phyloP scores from a whole-genome alignment of 1,140 invertebrate genomes.

The Hydropsyche tenuis region DNA sequence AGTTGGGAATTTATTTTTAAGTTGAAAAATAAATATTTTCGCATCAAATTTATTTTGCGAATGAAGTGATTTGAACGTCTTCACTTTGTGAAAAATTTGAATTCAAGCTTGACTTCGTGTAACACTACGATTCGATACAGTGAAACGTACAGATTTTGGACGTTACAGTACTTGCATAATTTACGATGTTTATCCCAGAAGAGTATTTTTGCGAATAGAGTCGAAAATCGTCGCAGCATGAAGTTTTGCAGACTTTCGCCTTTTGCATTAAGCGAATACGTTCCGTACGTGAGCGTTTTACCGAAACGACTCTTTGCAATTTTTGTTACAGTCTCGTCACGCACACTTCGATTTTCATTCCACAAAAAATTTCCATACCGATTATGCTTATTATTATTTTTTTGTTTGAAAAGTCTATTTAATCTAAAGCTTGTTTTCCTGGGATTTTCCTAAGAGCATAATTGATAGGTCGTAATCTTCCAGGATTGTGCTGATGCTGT shows the following conservation, averaged over 20 bases:
- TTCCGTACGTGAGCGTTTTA: too few relatives aligned
- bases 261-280: too few relatives aligned
- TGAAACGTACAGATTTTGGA: background rate
- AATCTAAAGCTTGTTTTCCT: background rate
- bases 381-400: background rate
- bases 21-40: background rate
- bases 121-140: too few relatives aligned
- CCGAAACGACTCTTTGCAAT: too few relatives aligned
- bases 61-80: too few relatives aligned
- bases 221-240: background rate
- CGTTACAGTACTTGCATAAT: background rate
- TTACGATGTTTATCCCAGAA: conserved; percentile 3
- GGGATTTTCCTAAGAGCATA: too few relatives aligned
- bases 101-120: too few relatives aligned
- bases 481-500: background rate
- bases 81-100: too few relatives aligned
- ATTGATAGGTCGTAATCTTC: conserved; percentile 21
- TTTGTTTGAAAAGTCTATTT: background rate
- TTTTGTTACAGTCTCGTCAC: too few relatives aligned
- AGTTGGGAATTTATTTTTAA: background rate
- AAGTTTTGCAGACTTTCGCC: background rate
- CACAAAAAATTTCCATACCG: background rate
- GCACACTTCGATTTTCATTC: background rate
- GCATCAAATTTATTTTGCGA: too few relatives aligned
- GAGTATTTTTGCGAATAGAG: background rate